These are phyloP conservation scores for Eulemur coronatus DNA, from an alignment of 2,797 vertebrate genomes.

Conservation along the genomic window DNA sequence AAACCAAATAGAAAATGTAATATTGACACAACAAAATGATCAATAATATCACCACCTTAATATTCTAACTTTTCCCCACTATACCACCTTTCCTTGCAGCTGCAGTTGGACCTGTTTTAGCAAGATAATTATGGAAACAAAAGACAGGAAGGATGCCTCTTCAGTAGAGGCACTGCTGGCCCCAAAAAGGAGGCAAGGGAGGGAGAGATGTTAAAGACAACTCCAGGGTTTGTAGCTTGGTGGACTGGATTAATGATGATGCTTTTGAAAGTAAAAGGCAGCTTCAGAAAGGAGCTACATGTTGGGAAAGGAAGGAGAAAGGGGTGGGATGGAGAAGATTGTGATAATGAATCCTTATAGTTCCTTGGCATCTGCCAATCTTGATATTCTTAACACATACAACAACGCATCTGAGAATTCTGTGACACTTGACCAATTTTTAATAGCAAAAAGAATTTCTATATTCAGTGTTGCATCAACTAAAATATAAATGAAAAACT, in stretches of 20 bases:
- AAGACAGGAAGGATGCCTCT: neutral
- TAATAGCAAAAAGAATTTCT: neutral
- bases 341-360: neutral
- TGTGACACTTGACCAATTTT: neutral
- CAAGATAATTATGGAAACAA: neutral
- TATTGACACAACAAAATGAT: neutral
- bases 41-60: neutral
- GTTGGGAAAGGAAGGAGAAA: neutral
- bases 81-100: neutral
- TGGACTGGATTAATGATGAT: neutral
- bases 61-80: neutral
- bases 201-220: neutral
- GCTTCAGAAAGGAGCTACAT: neutral
- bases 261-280: neutral
- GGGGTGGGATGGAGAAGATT: neutral
- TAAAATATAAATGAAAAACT: neutral
- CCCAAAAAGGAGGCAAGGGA: neutral
- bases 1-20: neutral
- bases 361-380: neutral
- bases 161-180: neutral
- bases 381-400: neutral
- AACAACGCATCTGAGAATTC: neutral
- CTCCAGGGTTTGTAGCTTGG: neutral
- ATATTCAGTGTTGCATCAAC: neutral
- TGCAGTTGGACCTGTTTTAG: neutral